Evolutionary conservation across 2,113 vertebrate genomes (phyloP).

Genomic region (Siniperca chuatsi): DNA sequence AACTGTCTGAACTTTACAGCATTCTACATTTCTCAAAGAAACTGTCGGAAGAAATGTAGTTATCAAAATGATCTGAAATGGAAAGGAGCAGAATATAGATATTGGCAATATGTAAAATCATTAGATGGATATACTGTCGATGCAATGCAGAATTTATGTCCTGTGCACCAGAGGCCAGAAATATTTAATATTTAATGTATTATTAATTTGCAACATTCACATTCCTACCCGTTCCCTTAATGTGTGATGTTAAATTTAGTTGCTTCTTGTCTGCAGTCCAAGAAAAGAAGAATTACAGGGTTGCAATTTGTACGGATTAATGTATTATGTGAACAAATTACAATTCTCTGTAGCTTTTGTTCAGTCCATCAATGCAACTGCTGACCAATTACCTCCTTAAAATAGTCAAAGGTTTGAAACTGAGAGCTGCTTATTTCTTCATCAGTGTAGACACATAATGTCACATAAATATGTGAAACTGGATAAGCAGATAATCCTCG

Average conservation of each 20-base stretch:
- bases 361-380: constrained; percentile 22
- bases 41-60: background rate
- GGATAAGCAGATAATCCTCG: constrained; percentile 40
- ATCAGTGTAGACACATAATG: constrained; percentile 2
- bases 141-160: constrained; percentile 13
- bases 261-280: constrained; percentile 10
- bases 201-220: constrained; percentile 10
- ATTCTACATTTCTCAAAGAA: constrained; percentile 2
- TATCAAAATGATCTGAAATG: constrained; percentile 3
- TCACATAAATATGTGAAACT: constrained; percentile 34
- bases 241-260: constrained; percentile 7
- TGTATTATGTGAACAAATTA: constrained; percentile 30
- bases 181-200: constrained; percentile 9
- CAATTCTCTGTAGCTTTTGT: constrained; percentile 22
- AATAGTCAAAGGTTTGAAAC: constrained; percentile 17
- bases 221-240: background rate
- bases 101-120: background rate
- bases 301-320: constrained; percentile 3
- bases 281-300: constrained; percentile 4
- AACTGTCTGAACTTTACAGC: constrained; percentile 18
- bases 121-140: background rate
- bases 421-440: constrained; percentile 23
- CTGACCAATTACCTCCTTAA: constrained; percentile 22
- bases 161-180: constrained; percentile 9
- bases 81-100: background rate